phyloP scores from a whole-genome alignment of 2,113 vertebrate genomes.

The Meriones unguiculatus region DNA sequence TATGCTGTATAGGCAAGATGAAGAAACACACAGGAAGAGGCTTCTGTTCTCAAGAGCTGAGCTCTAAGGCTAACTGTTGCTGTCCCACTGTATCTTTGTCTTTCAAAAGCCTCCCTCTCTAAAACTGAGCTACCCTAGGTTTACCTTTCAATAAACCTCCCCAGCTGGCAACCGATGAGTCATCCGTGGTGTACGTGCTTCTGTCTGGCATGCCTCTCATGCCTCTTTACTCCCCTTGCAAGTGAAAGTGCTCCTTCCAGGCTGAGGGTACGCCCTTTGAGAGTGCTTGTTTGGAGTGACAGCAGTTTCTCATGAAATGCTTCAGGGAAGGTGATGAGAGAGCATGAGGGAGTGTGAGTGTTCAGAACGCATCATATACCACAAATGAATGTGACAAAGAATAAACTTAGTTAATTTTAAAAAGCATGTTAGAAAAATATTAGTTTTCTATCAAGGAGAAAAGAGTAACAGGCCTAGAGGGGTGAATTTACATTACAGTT shows the following conservation, averaged over 20 bases:
- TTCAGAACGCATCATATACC: neutral
- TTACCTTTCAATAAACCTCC: neutral
- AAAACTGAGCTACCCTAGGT: neutral
- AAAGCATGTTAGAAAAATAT: slow-evolving; percentile 23
- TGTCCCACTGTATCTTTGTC: neutral
- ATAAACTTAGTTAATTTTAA: too few relatives aligned
- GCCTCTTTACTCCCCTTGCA: slow-evolving; percentile 39
- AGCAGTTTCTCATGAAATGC: neutral
- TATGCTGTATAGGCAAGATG: neutral
- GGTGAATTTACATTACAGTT: neutral
- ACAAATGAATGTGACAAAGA: too few relatives aligned
- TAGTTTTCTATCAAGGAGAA: slow-evolving; percentile 24
- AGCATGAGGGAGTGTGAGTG: too few relatives aligned
- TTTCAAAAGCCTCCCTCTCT: neutral
- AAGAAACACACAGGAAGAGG: neutral
- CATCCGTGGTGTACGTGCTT: neutral
- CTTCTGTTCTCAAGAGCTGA: neutral
- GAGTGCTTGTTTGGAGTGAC: slow-evolving; percentile 38
- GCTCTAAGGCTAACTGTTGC: neutral
- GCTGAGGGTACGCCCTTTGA: slow-evolving; percentile 33
- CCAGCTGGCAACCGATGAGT: neutral
- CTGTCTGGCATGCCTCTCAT: neutral
- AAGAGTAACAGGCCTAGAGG: neutral
- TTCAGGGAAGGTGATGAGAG: neutral
- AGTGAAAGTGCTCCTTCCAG: slow-evolving; percentile 10